Evolutionary conservation across 1,140 invertebrate species (phyloP).

Genomic region (Sitophilus oryzae): DNA sequence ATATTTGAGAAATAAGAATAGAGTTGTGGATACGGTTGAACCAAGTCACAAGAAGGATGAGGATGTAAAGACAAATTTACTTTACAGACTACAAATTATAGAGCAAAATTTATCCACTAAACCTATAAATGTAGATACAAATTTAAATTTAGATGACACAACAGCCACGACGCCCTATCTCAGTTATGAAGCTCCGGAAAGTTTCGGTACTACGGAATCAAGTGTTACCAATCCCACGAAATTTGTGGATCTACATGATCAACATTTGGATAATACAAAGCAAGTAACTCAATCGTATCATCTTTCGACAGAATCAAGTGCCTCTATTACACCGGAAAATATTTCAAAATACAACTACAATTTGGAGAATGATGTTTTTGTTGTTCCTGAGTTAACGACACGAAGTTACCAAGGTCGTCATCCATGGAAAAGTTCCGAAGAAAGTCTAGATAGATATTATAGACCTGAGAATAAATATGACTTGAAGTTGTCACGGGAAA

Average conservation of each 20-base stretch:
- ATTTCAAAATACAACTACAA: neutral
- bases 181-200: slow-evolving; percentile 9
- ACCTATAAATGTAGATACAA: neutral
- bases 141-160: slow-evolving; percentile 6
- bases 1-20: too few species aligned
- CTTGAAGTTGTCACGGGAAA: too few species aligned
- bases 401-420: neutral
- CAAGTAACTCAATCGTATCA: neutral
- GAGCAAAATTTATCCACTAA: slow-evolving; percentile 14
- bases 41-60: neutral
- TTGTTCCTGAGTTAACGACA: slow-evolving; percentile 7
- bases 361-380: slow-evolving; percentile 11
- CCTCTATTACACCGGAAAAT: neutral
- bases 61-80: slow-evolving; percentile 21
- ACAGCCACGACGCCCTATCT: slow-evolving; percentile 14
- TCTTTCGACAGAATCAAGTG: neutral
- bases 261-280: neutral
- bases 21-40: too few species aligned
- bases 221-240: neutral
- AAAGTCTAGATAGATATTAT: neutral
- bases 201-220: slow-evolving; percentile 11
- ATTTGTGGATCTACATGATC: neutral
- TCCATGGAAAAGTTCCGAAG: neutral
- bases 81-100: slow-evolving; percentile 30
- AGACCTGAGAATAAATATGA: neutral